Percentiles rank a stretch among this genome's conserved stretches.
Evolutionary conservation across 2,113 vertebrate genomes (phyloP).

Genomic region (Xenus cinereus): DNA sequence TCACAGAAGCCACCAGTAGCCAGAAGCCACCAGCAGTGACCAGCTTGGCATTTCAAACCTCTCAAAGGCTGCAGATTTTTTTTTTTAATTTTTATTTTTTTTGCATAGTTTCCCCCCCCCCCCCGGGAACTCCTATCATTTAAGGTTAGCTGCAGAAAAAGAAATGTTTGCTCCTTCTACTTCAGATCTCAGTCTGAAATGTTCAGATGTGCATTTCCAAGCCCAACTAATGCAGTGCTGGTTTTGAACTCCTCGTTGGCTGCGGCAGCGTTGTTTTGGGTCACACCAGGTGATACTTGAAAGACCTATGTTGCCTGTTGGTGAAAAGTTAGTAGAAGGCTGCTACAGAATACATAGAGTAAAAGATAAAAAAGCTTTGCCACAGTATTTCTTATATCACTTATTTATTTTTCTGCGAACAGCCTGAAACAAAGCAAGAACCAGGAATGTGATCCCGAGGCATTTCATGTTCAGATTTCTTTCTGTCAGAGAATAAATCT

Average conservation of each 20-base stretch:
- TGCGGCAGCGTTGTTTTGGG: background rate
- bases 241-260: background rate
- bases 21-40: background rate
- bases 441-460: background rate
- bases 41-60: background rate
- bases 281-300: background rate
- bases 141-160: background rate
- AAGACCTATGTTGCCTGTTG: background rate
- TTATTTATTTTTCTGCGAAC: background rate
- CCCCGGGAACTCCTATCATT: background rate
- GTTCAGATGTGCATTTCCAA: background rate
- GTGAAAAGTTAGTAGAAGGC: background rate
- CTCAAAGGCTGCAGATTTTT: background rate
- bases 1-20: background rate
- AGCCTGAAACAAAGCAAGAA: background rate
- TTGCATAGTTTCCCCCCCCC: background rate
- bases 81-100: background rate
- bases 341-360: background rate
- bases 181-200: background rate
- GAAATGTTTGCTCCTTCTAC: background rate
- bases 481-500: background rate
- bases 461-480: background rate
- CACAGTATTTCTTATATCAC: background rate
- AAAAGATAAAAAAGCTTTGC: background rate
- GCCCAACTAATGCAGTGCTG: background rate